These are phyloP conservation scores for Solea senegalensis DNA, from an alignment of 2,113 vertebrate species.

Conservation along the genomic window DNA sequence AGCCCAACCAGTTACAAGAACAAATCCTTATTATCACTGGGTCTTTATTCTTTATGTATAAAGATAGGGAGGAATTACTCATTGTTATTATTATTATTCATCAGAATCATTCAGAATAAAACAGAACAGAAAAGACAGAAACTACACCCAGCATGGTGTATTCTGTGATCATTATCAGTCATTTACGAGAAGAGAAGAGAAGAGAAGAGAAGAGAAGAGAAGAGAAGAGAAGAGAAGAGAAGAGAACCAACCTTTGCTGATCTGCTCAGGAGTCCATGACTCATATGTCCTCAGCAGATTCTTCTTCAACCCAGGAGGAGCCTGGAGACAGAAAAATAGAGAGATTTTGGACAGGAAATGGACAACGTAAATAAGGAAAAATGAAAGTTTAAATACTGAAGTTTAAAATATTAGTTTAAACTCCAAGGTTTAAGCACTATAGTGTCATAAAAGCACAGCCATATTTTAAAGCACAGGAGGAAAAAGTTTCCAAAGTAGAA, in stretches of 20 bases:
- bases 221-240: neutral
- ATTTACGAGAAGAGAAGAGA: neutral
- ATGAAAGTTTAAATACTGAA: neutral
- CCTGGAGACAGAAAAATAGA: conserved; percentile 75
- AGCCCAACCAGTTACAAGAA: conserved; percentile 6
- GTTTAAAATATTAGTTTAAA: too few relatives aligned
- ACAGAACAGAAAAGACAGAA: neutral
- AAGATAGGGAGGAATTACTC: neutral
- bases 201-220: neutral
- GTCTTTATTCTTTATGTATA: neutral
- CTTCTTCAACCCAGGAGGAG: conserved; percentile 96
- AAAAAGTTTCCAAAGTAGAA: neutral
- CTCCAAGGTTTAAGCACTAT: neutral
- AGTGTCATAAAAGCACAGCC: neutral
- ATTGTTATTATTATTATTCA: neutral
- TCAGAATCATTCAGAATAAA: neutral
- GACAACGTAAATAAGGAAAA: neutral
- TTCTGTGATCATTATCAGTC: neutral
- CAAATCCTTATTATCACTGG: neutral
- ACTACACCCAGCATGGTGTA: neutral
- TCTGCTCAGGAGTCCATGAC: conserved; percentile 94
- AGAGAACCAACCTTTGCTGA: conserved; percentile 82
- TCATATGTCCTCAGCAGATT: conserved; percentile 96
- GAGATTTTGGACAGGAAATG: neutral
- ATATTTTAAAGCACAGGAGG: neutral